A percentile compares a stretch with the other conserved stretches of the same genome.
phyloP scores from a whole-genome alignment of 2,113 vertebrate species.

The Zootoca vivipara region DNA sequence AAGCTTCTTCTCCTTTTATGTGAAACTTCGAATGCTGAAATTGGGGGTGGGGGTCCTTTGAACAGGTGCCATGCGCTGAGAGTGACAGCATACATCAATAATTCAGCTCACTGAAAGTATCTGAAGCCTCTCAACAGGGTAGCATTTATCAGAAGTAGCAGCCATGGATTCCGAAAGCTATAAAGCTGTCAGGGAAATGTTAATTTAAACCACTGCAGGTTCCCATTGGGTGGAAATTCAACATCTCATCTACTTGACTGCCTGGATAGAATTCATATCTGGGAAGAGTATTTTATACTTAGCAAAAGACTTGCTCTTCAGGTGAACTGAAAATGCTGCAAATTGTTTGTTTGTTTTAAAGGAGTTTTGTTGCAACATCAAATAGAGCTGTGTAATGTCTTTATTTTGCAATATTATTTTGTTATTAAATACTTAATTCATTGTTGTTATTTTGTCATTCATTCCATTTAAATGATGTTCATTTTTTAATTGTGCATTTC shows the following conservation, averaged over 20 bases:
- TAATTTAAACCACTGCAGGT: conserved; percentile 55
- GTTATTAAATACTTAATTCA: not conserved
- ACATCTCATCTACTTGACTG: not conserved
- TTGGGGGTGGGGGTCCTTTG: not conserved
- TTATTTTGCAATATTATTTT: not conserved
- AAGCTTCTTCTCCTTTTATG: not conserved
- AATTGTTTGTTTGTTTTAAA: not conserved
- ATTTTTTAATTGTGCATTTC: not conserved
- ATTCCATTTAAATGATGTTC: not conserved
- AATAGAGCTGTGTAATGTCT: not conserved
- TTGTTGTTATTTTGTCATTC: not conserved
- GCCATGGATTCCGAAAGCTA: conserved; percentile 34
- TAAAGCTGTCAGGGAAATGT: conserved; percentile 54
- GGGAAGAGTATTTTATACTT: not conserved
- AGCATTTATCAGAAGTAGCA: conserved; percentile 48
- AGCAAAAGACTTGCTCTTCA: conserved; percentile 22
- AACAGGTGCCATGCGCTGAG: not conserved
- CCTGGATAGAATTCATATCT: conserved; percentile 20
- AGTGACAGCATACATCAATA: conserved; percentile 43
- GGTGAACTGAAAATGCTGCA: conserved; percentile 10
- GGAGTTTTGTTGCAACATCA: not conserved
- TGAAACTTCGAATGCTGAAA: not conserved
- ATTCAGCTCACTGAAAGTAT: conserved; percentile 24
- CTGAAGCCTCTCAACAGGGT: conserved; percentile 28
- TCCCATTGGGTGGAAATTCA: conserved; percentile 45